Evolutionary conservation across 2,113 vertebrate genomes (phyloP), one percentile per base, ranked within the genome.

Genomic region (Romanogobio albipinnatus): DNA sequence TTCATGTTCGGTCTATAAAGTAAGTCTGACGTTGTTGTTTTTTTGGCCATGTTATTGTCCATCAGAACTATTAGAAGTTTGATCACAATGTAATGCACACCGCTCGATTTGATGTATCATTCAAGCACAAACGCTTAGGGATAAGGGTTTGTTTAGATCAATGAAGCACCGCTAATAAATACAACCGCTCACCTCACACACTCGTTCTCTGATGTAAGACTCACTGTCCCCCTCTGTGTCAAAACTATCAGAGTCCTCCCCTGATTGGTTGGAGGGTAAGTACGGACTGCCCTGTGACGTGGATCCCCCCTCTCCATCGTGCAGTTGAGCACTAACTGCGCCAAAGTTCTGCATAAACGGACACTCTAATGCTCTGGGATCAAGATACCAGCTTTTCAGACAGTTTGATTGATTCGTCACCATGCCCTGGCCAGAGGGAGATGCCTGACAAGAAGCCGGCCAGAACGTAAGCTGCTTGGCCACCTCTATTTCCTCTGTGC

Each of bases 221-320:
- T 97, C 98, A 7, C 97, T 97, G 91, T 98, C 97, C 5, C 96
- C 97, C 76, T 99, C 98, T 0, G 96, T 97, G 83, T 99, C 98
- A 0, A 96, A 95, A 79, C 88, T 91, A 90, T 97, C 97, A 0
- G 97, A 99, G 89, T 98, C 98, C 0, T 97, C 97, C 29, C 95
- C 97, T 26, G 98, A 92, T 90, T 94, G 96, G 61, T 96, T 91
- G n/a, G 96, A 95, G 0, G 95, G 97, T 5, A 94, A 88, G 0
- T 95, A 96, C 0, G 94, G 92, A 85, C 94, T 96, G 1, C 90
- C 92, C 4, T 95, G 95, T 33, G 94, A 96, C 29, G 88, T 94
- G 4, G 93, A 93, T 0, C 92, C 91, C 56, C 88, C 94, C 73
- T 91, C 91, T 19, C 92, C 92, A n/a, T 95, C 96, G 9, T 93